phyloP scores from a whole-genome alignment of 2,113 vertebrate genomes.

The Cheirogaleus medius region DNA sequence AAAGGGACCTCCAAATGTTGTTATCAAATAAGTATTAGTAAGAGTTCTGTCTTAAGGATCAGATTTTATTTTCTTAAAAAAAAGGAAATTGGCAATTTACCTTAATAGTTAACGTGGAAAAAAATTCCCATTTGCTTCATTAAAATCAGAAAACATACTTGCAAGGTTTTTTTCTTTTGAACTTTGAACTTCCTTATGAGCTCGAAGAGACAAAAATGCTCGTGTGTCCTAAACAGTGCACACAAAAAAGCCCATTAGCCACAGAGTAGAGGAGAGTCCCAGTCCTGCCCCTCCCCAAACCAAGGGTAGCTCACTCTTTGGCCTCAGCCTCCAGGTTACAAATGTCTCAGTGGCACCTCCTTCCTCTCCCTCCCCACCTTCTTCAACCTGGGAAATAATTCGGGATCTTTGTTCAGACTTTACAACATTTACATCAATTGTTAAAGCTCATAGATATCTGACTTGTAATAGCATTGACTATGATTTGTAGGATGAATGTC shows the following conservation, averaged over 20 bases:
- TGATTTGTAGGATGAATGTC: neutral
- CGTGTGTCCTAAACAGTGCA: neutral
- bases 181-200: neutral
- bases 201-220: no score
- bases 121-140: neutral
- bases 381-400: neutral
- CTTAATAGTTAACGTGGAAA: neutral
- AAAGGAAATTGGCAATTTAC: neutral
- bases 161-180: neutral
- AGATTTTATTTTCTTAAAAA: neutral
- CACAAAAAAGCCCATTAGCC: neutral
- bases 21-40: neutral
- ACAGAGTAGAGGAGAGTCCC: neutral
- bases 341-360: no score
- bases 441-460: neutral
- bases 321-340: neutral
- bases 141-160: neutral
- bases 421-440: neutral
- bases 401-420: neutral
- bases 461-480: neutral
- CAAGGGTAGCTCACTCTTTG: accelerated
- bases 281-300: neutral
- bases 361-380: neutral
- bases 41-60: neutral
- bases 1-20: neutral